Percentiles rank a stretch among this genome's conserved stretches.
Evolutionary conservation across 2,888 invertebrate species (phyloP).

Genomic region (Epinotia demarniana): DNA sequence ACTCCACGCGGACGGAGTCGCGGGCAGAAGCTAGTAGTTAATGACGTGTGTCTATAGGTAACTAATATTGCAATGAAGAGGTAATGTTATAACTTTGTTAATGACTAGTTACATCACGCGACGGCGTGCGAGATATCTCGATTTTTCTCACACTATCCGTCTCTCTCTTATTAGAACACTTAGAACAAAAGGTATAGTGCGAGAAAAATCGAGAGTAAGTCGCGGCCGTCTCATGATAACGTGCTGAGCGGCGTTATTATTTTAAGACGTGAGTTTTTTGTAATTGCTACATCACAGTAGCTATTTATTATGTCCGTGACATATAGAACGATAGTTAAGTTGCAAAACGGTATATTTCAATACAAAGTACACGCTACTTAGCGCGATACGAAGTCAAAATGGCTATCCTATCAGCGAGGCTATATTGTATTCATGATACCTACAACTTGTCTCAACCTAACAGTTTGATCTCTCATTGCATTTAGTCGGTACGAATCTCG

Average conservation of each 20-base stretch:
- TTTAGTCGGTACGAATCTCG: not conserved
- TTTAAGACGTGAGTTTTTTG: not conserved
- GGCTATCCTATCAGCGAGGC: constrained; percentile 4
- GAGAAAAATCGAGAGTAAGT: too few relatives aligned
- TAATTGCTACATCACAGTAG: constrained; percentile 1
- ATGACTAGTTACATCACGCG: too few relatives aligned
- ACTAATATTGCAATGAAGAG: too few relatives aligned
- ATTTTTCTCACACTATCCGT: too few relatives aligned
- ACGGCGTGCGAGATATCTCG: too few relatives aligned
- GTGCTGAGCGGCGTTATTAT: not conserved
- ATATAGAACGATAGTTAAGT: not conserved
- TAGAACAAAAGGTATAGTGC: too few relatives aligned
- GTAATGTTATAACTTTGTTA: too few relatives aligned
- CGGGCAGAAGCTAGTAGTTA: too few relatives aligned
- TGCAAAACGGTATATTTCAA: constrained; percentile 2
- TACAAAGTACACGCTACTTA: not conserved
- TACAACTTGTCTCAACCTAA: not conserved
- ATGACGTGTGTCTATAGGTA: too few relatives aligned
- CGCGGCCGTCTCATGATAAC: too few relatives aligned
- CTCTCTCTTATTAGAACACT: too few relatives aligned
- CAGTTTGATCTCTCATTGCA: not conserved
- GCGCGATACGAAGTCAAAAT: not conserved
- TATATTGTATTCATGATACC: not conserved
- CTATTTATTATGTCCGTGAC: constrained; percentile 4
- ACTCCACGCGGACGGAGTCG: too few relatives aligned